Percentiles rank a stretch among this genome's conserved stretches.
These are phyloP conservation scores for Sturnus vulgaris DNA, from an alignment of 2,113 vertebrate species.

Conservation along the genomic window DNA sequence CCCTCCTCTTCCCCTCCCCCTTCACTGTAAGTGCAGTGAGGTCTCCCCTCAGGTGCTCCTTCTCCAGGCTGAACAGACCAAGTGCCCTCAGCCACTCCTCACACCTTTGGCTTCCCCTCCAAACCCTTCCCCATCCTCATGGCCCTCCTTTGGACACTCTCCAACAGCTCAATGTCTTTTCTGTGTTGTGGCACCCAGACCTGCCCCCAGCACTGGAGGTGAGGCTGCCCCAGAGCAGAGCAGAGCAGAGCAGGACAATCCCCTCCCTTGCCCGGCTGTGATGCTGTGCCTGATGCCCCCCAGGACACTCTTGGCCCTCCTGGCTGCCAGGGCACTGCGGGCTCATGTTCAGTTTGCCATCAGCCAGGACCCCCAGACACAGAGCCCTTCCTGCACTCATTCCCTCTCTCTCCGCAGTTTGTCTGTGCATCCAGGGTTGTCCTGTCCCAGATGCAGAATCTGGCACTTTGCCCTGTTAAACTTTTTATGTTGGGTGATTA, in stretches of 20 bases:
- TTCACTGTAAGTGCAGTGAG: too few species aligned
- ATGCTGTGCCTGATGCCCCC: neutral
- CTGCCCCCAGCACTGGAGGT: too few species aligned
- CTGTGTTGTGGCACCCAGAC: too few species aligned
- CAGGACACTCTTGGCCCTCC: fast-evolving
- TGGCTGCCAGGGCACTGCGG: neutral
- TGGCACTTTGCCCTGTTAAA: fast-evolving
- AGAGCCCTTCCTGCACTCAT: neutral
- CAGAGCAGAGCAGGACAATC: neutral
- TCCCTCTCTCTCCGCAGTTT: neutral
- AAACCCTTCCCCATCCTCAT: too few species aligned
- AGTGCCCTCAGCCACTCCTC: too few species aligned
- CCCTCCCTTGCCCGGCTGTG: fast-evolving
- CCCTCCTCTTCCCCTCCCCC: too few species aligned
- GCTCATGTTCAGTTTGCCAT: fast-evolving
- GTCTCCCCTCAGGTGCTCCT: too few species aligned
- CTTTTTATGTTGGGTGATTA: neutral
- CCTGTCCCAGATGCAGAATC: neutral
- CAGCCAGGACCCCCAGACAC: fast-evolving
- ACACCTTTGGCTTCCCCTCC: too few species aligned
- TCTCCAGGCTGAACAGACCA: too few species aligned
- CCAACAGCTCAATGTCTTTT: too few species aligned
- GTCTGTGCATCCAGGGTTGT: neutral
- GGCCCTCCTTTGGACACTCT: too few species aligned
- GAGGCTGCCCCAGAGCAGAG: neutral